Percentiles rank a stretch among this genome's conserved stretches.
These are phyloP conservation scores for Orycteropus afer DNA, from an alignment of 2,113 vertebrate species.

Conservation along the genomic window DNA sequence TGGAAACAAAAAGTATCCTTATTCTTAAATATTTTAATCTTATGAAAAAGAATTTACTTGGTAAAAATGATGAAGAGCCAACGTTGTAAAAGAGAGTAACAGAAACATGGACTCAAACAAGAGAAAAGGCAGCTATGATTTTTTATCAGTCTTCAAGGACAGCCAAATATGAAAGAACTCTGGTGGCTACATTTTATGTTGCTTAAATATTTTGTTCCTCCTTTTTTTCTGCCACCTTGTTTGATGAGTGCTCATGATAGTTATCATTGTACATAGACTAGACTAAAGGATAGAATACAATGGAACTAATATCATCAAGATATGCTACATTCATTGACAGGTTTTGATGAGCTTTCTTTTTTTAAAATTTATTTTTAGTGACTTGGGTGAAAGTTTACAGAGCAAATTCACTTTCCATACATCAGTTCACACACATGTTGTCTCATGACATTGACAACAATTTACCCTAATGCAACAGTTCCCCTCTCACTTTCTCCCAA, in stretches of 20 bases:
- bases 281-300: not conserved
- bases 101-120: not conserved
- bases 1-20: not conserved
- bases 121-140: no score
- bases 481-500: no score
- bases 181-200: not conserved
- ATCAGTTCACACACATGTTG: no score
- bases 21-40: not conserved
- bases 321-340: not conserved
- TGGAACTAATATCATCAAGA: not conserved
- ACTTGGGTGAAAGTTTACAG: no score
- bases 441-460: no score
- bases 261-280: not conserved
- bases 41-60: not conserved
- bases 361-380: no score
- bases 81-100: not conserved
- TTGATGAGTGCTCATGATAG: not conserved
- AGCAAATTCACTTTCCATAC: no score
- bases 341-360: not conserved
- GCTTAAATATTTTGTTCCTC: not conserved
- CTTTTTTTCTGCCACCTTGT: not conserved
- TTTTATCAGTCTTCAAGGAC: rapidly evolving
- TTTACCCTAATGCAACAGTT: no score
- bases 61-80: not conserved
- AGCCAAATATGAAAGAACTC: not conserved